Base-by-base conservation (phyloP, 1,140 invertebrate species). In the Drosophila aff. region DNA sequence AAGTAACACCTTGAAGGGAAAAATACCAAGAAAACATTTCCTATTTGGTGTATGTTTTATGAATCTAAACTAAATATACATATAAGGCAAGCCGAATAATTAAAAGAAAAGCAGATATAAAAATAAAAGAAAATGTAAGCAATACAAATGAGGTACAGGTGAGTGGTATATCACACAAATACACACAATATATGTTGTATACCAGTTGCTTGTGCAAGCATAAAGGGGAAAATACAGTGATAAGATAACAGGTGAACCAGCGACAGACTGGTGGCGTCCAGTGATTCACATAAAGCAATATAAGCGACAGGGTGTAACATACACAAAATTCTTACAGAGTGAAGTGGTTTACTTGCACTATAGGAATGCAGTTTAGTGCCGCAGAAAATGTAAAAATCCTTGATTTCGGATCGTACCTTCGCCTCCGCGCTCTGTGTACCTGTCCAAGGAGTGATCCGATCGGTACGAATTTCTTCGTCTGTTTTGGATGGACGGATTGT, bases 371-470 rank as follows among this genome's bases (percentile, higher is more conserved):
- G 18, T n/a, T 58, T 26, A 10, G 31, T 38, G 31, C 41, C 23
- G 33, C 26, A 66, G 47, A 26, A 47, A 47, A 57, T 13, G 15
- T 49, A 33, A 38, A 41, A 63, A 18, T 28, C 46, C 44, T 46
- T 61, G 26, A 40, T 13, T 46, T 46, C 38, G 33, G 49, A 31
- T 79, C 82, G 67, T 92, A 92, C 91, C 91, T 92, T 90, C 80
- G 57, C 83, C 84, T 43, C 86, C 92, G 38, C 78, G 79, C 52
- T 93, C 92, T 52, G 92, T 92, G 80, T 92, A 93, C 67, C 92
- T 85, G 72, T 93, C 92, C 64, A 93, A 71, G 28, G 92, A 93
- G 66, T 79, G 81, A 49, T 93, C 92, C 50, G 92, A 93, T 43
- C 92, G 82, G 72, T 91, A 92, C 7, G 69, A 66, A 44, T 84